Percentiles rank a stretch among this genome's conserved stretches.
Evolutionary conservation across 1,140 invertebrate genomes (phyloP).

Genomic region (Ridgeia piscesae): DNA sequence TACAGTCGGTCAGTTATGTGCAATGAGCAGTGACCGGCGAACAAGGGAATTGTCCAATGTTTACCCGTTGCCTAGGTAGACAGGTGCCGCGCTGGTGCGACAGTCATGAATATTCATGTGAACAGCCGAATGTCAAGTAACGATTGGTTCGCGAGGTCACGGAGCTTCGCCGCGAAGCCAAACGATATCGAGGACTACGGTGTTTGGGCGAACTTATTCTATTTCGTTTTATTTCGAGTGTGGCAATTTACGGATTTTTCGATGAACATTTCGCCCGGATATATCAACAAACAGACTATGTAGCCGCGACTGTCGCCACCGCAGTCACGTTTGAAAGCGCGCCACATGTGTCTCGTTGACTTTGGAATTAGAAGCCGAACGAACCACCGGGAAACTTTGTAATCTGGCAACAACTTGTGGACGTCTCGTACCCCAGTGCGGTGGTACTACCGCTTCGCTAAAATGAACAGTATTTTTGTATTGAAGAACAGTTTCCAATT

Average conservation of each 20-base stretch:
- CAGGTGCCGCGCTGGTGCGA: not conserved
- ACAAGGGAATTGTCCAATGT: not conserved
- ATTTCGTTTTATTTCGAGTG: not conserved
- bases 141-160: not conserved
- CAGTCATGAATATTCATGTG: not conserved
- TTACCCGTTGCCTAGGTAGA: not conserved
- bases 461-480: not conserved
- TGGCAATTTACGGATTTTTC: slow-evolving; percentile 1
- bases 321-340: not conserved
- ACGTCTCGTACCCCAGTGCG: not conserved
- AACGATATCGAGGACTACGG: not conserved
- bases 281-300: not conserved
- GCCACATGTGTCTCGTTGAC: not conserved
- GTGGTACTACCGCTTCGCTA: not conserved
- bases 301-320: not conserved
- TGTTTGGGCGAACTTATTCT: not conserved
- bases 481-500: not conserved
- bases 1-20: not conserved
- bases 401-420: not conserved
- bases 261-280: not conserved
- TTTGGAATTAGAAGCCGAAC: not conserved
- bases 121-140: not conserved
- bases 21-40: not conserved
- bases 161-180: not conserved
- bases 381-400: too few species aligned